These are phyloP conservation scores for Caenorhabditis panamensis DNA, from an alignment of 2,888 invertebrate species.

Conservation along the genomic window DNA sequence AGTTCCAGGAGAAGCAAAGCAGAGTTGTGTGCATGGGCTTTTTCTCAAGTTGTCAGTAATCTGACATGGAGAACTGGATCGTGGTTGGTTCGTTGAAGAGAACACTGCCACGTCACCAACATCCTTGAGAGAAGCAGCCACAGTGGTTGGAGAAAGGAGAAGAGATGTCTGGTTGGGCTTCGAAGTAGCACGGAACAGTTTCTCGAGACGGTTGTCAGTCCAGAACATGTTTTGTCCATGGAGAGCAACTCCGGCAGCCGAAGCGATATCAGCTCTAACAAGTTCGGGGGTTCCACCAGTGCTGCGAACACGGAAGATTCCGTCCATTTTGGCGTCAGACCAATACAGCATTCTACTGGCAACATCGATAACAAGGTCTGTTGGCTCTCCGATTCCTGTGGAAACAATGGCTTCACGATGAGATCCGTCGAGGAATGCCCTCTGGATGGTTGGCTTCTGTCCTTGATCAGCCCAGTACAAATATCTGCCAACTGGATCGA, in stretches of 20 bases:
- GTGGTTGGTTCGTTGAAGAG: slow-evolving; percentile 91
- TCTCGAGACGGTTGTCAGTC: slow-evolving; percentile 79
- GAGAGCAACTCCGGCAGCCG: slow-evolving; percentile 78
- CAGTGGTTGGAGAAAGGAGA: slow-evolving; percentile 76
- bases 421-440: slow-evolving; percentile 88
- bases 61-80: slow-evolving; percentile 79
- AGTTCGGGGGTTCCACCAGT: slow-evolving; percentile 71
- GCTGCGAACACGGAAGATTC: slow-evolving; percentile 86
- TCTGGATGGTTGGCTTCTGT: slow-evolving; percentile 93
- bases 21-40: slow-evolving; percentile 90
- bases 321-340: slow-evolving; percentile 95
- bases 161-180: slow-evolving; percentile 77
- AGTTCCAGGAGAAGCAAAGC: slow-evolving; percentile 90
- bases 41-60: slow-evolving; percentile 79
- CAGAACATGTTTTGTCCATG: slow-evolving; percentile 79
- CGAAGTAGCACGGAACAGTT: slow-evolving; percentile 77
- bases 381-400: slow-evolving; percentile 77
- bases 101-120: slow-evolving; percentile 93
- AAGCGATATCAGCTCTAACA: slow-evolving; percentile 78
- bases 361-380: slow-evolving; percentile 90
- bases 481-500: slow-evolving; percentile 92
- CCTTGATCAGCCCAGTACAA: slow-evolving; percentile 99
- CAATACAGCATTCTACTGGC: slow-evolving; percentile 95
- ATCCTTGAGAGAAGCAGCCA: slow-evolving; percentile 86
- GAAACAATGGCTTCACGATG: slow-evolving; percentile 76